Evolutionary conservation across 2,888 invertebrate genomes (phyloP), one percentile per base, ranked within the genome.

Genomic region (Melieria crassipennis): DNA sequence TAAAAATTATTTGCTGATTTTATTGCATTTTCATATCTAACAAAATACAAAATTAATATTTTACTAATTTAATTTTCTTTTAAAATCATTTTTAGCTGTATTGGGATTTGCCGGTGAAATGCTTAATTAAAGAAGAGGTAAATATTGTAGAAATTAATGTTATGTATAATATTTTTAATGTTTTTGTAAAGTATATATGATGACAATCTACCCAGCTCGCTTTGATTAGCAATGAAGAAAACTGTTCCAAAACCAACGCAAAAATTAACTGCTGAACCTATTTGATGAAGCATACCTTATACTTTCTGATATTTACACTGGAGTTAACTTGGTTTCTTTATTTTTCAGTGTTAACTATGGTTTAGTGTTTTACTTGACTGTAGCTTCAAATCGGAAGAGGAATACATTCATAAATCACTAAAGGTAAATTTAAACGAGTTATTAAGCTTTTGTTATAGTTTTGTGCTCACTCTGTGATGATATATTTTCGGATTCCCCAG

Each of bases 181-280:
- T 7, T 61, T 42, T 62, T 55, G 11, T 11, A 47, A 48, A 46
- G 48, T 30, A 63, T 47, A 57, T 52, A 69, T 78, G 78, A 79
- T 79, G 79, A 80, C 73, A 77, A 73, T 63, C 5, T 43, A 81
- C 79, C 80, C 81, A 82, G 82, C 82, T 82, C 82, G 80, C 82
- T 82, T 80, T 78, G 81, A 82, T 69, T 70, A 61, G 64, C 73
- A 65, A 75, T 82, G 81, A 82, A 81, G 81, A 81, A 57, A 82
- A 81, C 66, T 76, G 77, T 77, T 79, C 77, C 79, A 70, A 68
- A 69, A 57, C 76, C 78, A 78, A 78, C 78, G 78, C 78, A 73
- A 75, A 75, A 71, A 57, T 65, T 60, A 65, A 75, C 48, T 69
- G 57, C 76, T 78, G 76, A 77, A 65, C 47, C 5, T 45, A 11